Conservation (phyloP, 1,140 invertebrate species). For the Caerostris extrusa region DNA sequence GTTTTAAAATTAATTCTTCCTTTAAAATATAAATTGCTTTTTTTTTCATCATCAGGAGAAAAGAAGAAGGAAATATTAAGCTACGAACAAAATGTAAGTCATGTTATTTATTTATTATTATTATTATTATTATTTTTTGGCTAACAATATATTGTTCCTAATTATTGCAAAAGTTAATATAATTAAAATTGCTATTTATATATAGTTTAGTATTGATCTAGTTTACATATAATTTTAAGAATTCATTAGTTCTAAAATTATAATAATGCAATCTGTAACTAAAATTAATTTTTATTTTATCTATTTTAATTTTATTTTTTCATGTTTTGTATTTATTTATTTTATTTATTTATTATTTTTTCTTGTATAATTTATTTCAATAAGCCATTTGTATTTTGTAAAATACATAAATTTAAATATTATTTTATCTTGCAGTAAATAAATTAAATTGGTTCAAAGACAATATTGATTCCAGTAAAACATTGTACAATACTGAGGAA, state of each 20-base stretch:
- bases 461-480: constrained; percentile 57
- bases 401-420: background rate
- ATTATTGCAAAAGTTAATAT: no score
- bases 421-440: constrained; percentile 56
- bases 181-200: no score
- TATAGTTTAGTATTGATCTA: no score
- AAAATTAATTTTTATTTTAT: no score
- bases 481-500: constrained; percentile 39
- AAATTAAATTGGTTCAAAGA: constrained; percentile 60
- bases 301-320: background rate
- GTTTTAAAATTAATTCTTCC: no score
- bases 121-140: no score
- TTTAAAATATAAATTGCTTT: background rate
- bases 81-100: constrained; percentile 39
- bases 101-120: no score
- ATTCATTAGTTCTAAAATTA: no score
- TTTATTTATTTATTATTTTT: no score
- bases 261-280: no score
- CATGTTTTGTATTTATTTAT: background rate
- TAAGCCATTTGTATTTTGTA: background rate
- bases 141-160: no score
- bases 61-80: constrained; percentile 38
- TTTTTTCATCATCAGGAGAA: constrained; percentile 14
- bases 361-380: background rate
- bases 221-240: no score